A percentile compares a stretch with the other conserved stretches of the same genome.
Evolutionary conservation across 2,888 invertebrate genomes (phyloP).

Genomic region (Hemicrepidius hirtus): DNA sequence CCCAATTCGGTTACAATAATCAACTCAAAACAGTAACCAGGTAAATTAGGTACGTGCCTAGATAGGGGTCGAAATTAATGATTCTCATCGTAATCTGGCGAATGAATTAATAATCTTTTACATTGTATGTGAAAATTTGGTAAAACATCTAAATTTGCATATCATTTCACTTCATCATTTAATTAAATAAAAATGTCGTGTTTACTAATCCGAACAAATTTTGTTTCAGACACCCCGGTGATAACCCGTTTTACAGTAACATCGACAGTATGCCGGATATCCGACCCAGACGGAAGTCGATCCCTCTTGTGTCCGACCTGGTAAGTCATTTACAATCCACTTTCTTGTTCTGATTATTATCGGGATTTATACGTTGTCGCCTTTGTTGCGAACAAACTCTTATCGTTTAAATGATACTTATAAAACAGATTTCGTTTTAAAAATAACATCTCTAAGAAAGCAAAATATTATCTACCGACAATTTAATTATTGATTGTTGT

Average conservation of each 20-base stretch:
- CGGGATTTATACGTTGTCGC: slow-evolving; percentile 21
- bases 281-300: slow-evolving; percentile 96
- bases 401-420: background rate
- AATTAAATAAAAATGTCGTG: slow-evolving; percentile 11
- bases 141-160: background rate
- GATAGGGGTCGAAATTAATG: too few species aligned
- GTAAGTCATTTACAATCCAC: slow-evolving; percentile 79
- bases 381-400: background rate
- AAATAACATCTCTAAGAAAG: background rate
- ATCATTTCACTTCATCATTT: background rate
- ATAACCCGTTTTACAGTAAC: slow-evolving; percentile 99
- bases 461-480: too few species aligned
- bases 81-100: too few species aligned
- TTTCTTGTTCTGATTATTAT: slow-evolving; percentile 31
- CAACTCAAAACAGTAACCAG: too few species aligned
- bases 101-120: too few species aligned
- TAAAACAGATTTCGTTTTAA: background rate
- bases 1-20: too few species aligned
- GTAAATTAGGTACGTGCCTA: too few species aligned
- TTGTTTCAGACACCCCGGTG: slow-evolving; percentile 86
- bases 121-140: too few species aligned
- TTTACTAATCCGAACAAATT: slow-evolving; percentile 43
- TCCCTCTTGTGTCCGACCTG: slow-evolving; percentile 98
- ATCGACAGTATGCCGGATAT: slow-evolving; percentile 99
- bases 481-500: too few species aligned